Base-by-base conservation (phyloP, 2,888 invertebrate species). In the Mimumesa dahlbomi region DNA sequence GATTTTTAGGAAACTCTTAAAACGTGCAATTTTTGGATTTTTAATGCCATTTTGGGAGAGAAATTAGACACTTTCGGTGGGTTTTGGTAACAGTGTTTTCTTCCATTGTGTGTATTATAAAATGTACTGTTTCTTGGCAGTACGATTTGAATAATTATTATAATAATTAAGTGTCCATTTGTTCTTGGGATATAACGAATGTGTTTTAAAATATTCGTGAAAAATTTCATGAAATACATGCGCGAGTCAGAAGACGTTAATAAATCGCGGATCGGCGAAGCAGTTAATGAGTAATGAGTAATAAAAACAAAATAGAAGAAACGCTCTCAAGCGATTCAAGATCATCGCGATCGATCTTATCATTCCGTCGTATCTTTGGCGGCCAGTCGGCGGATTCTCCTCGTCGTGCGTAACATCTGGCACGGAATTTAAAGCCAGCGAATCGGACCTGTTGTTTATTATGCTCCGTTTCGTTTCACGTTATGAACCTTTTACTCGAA, bases 301-400 rank as follows among this genome's bases (percentile, higher is more conserved):
- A 16, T 43, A 46, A 54, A 49, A 54, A 49, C 22, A 54, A 65
- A 65, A 65, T 13, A 45, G 42, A 34, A 31, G 40, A 58, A 68
- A 68, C 54, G 68, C 52, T 58, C 64, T 64, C 50, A 38, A 43
- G 43, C 38, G 42, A 69, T 48, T 65, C 52, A 46, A 66, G 63
- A 58, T 36, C 53, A 61, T 31, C 38, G 45, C 49, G 59, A 67
- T 74, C 64, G 62, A 62, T 61, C 49, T 67, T 71, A 63, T 71
- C 67, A 19, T 31, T 18, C 22, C 49, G 14, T 52, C 34, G 58
- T 67, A 67, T 71, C 67, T 67, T 48, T 67, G 62, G 49, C 67
- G 36, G 43, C 29, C 49, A 53, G 57, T 62, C 49, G 18, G 31
- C n/a, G 31, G 56, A 57, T 66, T 48, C 66, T 46, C 46, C 49